Percentiles rank a stretch among this genome's conserved stretches.
Evolutionary conservation across 1,140 invertebrate species (phyloP).

Genomic region (Aphis craccivora): DNA sequence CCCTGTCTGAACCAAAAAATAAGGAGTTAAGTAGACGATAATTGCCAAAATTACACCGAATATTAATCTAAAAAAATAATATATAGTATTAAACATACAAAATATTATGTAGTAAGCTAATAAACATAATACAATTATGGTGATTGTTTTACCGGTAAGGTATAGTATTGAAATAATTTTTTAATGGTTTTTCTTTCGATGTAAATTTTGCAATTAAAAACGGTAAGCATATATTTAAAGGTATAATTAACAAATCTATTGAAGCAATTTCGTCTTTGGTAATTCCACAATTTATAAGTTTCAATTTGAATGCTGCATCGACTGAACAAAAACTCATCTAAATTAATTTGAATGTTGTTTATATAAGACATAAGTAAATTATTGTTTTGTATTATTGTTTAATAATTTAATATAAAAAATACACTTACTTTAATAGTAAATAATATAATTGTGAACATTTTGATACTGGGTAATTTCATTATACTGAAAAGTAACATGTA

Average conservation of each 20-base stretch:
- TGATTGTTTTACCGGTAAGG: slow-evolving; percentile 74
- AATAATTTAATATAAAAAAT: background rate
- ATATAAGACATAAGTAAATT: no score
- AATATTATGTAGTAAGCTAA: no score
- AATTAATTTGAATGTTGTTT: slow-evolving; percentile 61
- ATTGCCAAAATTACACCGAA: slow-evolving; percentile 74
- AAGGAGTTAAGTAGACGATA: slow-evolving; percentile 86
- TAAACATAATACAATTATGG: background rate
- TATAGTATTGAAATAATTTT: slow-evolving; percentile 87
- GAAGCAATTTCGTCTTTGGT: slow-evolving; percentile 94
- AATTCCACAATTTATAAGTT: slow-evolving; percentile 93
- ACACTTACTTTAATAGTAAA: slow-evolving; percentile 87
- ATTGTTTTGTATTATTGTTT: no score
- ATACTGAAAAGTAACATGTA: slow-evolving; percentile 87
- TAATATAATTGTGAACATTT: slow-evolving; percentile 78
- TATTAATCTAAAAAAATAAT: slow-evolving; percentile 47
- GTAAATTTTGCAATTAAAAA: slow-evolving; percentile 88
- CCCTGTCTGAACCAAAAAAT: slow-evolving; percentile 65
- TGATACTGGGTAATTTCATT: slow-evolving; percentile 82
- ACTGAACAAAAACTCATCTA: slow-evolving; percentile 95
- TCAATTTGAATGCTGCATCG: slow-evolving; percentile 92
- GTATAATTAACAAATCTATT: slow-evolving; percentile 89
- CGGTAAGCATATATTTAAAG: slow-evolving; percentile 93
- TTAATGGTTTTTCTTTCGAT: slow-evolving; percentile 84
- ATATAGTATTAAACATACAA: background rate